phyloP scores from a whole-genome alignment of 1,140 invertebrate genomes.

The Pseudobourletiella spinata region DNA sequence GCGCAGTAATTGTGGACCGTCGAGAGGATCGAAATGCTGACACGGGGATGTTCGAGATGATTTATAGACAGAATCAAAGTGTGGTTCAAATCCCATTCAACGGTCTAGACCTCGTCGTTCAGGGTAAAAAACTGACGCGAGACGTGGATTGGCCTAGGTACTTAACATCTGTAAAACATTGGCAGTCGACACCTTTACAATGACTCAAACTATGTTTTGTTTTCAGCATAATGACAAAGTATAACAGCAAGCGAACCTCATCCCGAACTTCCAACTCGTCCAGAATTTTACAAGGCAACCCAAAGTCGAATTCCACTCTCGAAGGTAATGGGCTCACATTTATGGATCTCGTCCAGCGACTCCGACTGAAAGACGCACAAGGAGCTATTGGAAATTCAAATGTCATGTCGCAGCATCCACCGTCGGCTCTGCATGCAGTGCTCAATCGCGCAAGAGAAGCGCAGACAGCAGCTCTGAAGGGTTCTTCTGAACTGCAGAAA shows the following conservation, averaged over 20 bases:
- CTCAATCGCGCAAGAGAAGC: too few species aligned
- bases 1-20: conserved; percentile 72
- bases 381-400: too few species aligned
- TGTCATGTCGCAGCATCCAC: too few species aligned
- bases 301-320: not conserved
- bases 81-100: conserved; percentile 63
- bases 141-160: conserved; percentile 34
- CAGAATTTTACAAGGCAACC: not conserved
- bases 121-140: conserved; percentile 48
- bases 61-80: conserved; percentile 57
- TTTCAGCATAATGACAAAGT: conserved; percentile 50
- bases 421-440: too few species aligned
- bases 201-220: not conserved
- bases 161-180: too few species aligned
- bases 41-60: conserved; percentile 76
- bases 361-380: conserved; percentile 9
- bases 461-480: too few species aligned
- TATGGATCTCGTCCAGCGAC: conserved; percentile 21
- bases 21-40: conserved; percentile 64
- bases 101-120: conserved; percentile 62
- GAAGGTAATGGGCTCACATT: conserved; percentile 27
- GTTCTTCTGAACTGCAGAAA: too few species aligned
- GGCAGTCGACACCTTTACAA: too few species aligned
- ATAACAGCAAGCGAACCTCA: conserved; percentile 38
- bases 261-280: not conserved